Evolutionary conservation across 2,797 vertebrate species (phyloP), one percentile per base, ranked within the genome.

Genomic region (Meriones psammophilus): DNA sequence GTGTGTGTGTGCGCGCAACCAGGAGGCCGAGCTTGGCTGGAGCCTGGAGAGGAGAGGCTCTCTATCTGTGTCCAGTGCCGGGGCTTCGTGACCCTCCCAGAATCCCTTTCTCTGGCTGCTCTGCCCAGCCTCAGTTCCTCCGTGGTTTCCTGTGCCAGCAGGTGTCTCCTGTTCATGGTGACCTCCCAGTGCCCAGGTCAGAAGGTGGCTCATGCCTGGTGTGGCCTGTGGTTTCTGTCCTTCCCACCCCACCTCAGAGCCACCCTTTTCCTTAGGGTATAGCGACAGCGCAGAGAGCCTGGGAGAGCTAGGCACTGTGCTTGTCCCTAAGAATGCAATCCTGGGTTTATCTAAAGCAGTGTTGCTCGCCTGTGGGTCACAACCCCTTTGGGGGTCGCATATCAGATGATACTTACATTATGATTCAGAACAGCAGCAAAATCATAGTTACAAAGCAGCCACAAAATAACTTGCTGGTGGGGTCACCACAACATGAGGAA

Each of bases 81-180:
- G 12, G 7, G 17, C 80, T 30, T 46, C 18, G 42, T 24, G 6
- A 17, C 18, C 10, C 76, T 50, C n/a, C 33, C 64, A 42, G 62
- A 78, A 46, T 46, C 46, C n/a, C 62, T 60, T 14, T 28, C 36
- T 42, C 12, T 8, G 3, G 3, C 17, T 7, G 14, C n/a, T 39
- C 46, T 18, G 42, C 17, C 5, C 8, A 0, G 28, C 10, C 0
- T n/a, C 4, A 5, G 6, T 33, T 79, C 33, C 0, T 0, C 12
- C 26, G 0, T 0, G 1, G 28, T n/a, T 54, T 36, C 24, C 9
- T 69, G 39, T n/a, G 69, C 58, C 42, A 4, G 71, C 33, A 64
- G 58, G 33, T 30, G 17, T 28, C 24, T 77, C 8, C 20, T 17
- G 28, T 0, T 50, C 17, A 0, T 0, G 0, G 4, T 58, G 2